Conservation (phyloP, 2,888 invertebrate genomes). For the Bhutanitis thaidina region DNA sequence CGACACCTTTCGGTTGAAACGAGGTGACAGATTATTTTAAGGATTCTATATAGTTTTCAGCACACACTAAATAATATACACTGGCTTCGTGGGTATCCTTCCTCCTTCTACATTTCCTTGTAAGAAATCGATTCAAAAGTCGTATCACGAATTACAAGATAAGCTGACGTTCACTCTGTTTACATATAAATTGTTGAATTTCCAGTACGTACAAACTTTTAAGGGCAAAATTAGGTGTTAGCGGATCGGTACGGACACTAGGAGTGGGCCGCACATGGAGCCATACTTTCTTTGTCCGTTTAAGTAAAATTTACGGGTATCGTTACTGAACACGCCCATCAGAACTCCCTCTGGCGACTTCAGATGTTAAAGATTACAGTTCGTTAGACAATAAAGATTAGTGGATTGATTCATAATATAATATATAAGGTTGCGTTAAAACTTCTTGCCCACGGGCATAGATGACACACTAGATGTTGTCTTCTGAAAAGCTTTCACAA, state of each 20-base stretch:
- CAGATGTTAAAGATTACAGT: conserved; percentile 6
- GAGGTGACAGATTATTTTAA: no score
- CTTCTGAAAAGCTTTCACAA: no score
- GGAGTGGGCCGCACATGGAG: conserved; percentile 16
- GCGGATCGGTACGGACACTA: background rate
- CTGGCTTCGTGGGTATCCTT: background rate
- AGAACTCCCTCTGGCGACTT: conserved; percentile 24
- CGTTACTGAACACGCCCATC: conserved; percentile 39
- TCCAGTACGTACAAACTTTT: conserved; percentile 10
- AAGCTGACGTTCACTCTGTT: conserved; percentile 1
- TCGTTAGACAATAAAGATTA: conserved; percentile 8
- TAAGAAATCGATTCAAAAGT: background rate
- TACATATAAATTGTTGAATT: conserved; percentile 5
- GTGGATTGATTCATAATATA: background rate
- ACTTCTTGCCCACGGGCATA: conserved; percentile 3
- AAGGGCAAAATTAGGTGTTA: conserved; percentile 18
- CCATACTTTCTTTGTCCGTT: conserved; percentile 31
- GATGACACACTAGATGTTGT: conserved; percentile 2
- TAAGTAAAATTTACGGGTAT: conserved; percentile 40
- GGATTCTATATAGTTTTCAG: background rate
- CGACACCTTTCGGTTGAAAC: no score
- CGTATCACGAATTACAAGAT: background rate
- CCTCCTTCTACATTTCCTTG: no score
- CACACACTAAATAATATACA: background rate
- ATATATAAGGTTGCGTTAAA: conserved; percentile 1